Base-by-base conservation (phyloP, 2,797 vertebrate species). In the Crax fasciolata region DNA sequence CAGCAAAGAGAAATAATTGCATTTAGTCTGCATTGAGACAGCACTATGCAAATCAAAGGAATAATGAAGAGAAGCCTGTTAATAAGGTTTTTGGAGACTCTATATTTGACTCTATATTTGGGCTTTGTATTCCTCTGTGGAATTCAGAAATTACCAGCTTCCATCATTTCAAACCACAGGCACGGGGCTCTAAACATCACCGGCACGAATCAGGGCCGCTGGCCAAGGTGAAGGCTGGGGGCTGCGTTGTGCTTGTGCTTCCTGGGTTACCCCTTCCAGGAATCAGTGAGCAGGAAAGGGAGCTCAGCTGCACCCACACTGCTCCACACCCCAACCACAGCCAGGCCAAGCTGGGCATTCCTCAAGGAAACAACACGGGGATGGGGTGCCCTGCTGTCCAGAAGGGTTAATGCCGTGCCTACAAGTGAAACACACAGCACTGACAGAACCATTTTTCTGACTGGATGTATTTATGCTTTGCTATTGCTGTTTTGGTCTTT, bases 1-100 rank as follows among this genome's bases (percentile, higher is more conserved):
- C 81, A 88, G 71, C 78, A 68, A 77, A 13, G 32, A 74, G 49
- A 46, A 92, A 88, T 83, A 93, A 96, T 95, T 91, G 68, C 84
- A 58, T 46, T 87, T 41, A 67, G 52, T 51, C 72, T 86, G 81
- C 24, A 32, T 71, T 94, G 84, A 94, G 95, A 72, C 93, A 94
- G 90, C 75, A 30, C 70, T 80, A 76, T 73, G 92, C 89, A 89
- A 90, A 96, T 93, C 84, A 87, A 62, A 83, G 87, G 81, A 76
- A 84, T 88, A 95, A 96, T 81, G 81, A 81, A 92, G 67, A 95
- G 92, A 48, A 95, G 72, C 35, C 61, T 88, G 30, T 81, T 94
- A 91, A 84, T 58, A 54, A 30, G 32, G 55, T 16, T 82, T 66
- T 82, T 43, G 90, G 72, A 68, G 81, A 35, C 78, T 82, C 54